phyloP scores from a whole-genome alignment of 2,888 invertebrate species.

The Buathra laborator region DNA sequence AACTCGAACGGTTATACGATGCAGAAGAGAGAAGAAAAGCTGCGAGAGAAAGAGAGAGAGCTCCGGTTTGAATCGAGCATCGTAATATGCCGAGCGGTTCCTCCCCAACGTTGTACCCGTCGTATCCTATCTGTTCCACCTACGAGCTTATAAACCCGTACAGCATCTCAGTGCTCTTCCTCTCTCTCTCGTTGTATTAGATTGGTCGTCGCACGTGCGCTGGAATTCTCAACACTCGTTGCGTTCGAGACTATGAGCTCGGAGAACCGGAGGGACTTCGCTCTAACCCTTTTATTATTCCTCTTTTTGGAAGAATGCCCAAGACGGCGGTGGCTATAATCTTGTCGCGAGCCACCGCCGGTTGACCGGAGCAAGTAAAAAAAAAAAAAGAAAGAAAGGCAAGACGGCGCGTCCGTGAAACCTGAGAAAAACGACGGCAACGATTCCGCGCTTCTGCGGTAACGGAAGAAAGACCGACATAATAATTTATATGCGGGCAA shows the following conservation, averaged over 20 bases:
- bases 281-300: constrained; percentile 27
- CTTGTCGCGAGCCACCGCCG: constrained; percentile 64
- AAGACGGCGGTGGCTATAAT: constrained; percentile 53
- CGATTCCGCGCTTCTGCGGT: constrained; percentile 57
- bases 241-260: constrained; percentile 27
- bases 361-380: constrained; percentile 26
- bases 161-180: not conserved
- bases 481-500: constrained; percentile 30
- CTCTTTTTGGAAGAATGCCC: constrained; percentile 47
- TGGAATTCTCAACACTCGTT: constrained; percentile 40
- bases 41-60: constrained; percentile 50
- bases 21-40: constrained; percentile 55
- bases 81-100: constrained; percentile 70
- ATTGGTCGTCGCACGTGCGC: constrained; percentile 56
- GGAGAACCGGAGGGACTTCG: constrained; percentile 25
- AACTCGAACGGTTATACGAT: constrained; percentile 10
- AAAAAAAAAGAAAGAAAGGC: not conserved
- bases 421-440: constrained; percentile 46
- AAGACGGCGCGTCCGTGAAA: constrained; percentile 17
- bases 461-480: constrained; percentile 27
- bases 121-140: constrained; percentile 78
- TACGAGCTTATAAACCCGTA: constrained; percentile 69
- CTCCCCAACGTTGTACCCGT: constrained; percentile 76
- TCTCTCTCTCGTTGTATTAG: constrained; percentile 15
- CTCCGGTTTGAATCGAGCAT: constrained; percentile 31